Base-by-base conservation (phyloP, 2,888 invertebrate genomes). In the Homarus gammarus region DNA sequence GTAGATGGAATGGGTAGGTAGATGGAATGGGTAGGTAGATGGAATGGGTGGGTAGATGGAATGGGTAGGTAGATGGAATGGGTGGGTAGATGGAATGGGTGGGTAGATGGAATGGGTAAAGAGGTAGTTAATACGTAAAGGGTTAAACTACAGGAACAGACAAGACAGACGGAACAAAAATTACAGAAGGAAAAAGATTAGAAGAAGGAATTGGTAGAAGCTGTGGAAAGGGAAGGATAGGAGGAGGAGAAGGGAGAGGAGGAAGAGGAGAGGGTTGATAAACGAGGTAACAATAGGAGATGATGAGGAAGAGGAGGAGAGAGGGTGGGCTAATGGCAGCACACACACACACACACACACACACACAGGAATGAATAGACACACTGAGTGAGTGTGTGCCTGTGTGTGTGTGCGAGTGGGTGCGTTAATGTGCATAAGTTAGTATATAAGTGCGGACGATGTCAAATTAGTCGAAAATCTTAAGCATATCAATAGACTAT, bases 311-410 rank as follows among this genome's bases (percentile, higher is more conserved):
- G 83, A 44, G 27, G 49, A 10, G 40, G 38, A 68, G 49, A 61
- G 33, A 79, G 79, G 61, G 31, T 0, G 15, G 78, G 78, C 1
- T 51, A 64, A 70, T 27, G 83, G 44, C 18, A 68, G 61, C 8
- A 61, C 33, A 56, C n/a, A 81, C 44, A 44, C 44, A 44, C 44
- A 44, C 44, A 44, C 36, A 31, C 70, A 70, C 31, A 18, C 70
- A n/a, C 1, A 6, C 36, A n/a, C 5, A 70, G 70, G 70, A 44
- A 12, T n/a, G n/a, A 44, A 44, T 5, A 44, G 44, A 8, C 44
- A 12, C 12, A 12, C 12, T 44, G 44, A n/a, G n/a, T n/a, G n/a
- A n/a, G n/a, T n/a, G n/a, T n/a, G n/a, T n/a, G n/a, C n/a, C n/a
- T n/a, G n/a, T n/a, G n/a, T n/a, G n/a, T n/a, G n/a, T n/a, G n/a